Evolutionary conservation across 2,888 invertebrate species (phyloP), one percentile per base, ranked within the genome.

Genomic region (Chaitophorus viminalis): DNA sequence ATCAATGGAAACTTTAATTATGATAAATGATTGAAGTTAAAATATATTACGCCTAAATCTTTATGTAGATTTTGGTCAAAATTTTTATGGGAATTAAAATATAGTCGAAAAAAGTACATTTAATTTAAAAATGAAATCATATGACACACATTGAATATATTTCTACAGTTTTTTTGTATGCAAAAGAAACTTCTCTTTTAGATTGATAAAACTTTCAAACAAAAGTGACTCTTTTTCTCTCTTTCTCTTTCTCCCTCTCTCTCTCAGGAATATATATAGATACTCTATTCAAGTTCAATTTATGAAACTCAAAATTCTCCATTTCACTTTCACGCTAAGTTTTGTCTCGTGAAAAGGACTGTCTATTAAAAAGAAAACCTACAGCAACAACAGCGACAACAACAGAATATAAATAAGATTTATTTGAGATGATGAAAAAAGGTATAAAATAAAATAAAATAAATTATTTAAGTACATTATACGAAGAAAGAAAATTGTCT

Each of bases 381-480:
- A 81, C 29, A 60, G 33, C 21, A 65, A 72, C 33, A n/a, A 72
- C 25, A 54, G 33, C 25, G 8, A 83, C 39, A 65, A 75, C 75
- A 74, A 39, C 25, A 75, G 60, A 83, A 75, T 83, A 60, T 75
- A 83, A 83, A 83, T 83, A 60, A 75, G 75, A 75, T 75, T 75
- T 83, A 75, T 75, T 83, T 65, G 29, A 83, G 39, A 65, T 54
- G 75, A 60, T 17, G 33, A 21, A 31, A 83, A 83, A 60, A 75
- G 74, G 74, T 74, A 83, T 83, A 74, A 5, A 8, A 36, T 36
- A 6, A n/a, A n/a, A n/a, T n/a, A n/a, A 9, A 5, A 46, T 46
- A 9, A 9, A 46, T 46, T 1, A 68, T 60, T 31, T 72, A n/a
- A 31, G 25, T 25, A 60, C 8, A n/a, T 14, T 46, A 14, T 46